Conservation (phyloP, 2,113 vertebrate genomes). For the Poicephalus gulielmi region DNA sequence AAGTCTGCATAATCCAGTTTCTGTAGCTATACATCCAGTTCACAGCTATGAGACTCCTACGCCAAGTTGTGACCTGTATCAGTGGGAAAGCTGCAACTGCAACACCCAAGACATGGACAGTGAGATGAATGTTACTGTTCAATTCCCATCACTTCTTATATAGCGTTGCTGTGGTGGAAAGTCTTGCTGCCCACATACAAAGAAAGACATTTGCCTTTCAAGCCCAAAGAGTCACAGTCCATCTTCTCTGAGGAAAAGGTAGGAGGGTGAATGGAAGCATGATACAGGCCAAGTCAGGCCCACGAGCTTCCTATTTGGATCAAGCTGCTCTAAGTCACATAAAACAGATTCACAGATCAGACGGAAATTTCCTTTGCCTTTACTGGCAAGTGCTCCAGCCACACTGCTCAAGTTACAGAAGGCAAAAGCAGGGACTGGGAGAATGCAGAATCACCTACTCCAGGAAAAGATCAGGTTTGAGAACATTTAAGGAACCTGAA, state of each 20-base stretch:
- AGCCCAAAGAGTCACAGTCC: not conserved
- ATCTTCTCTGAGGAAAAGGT: not conserved
- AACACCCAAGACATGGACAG: not conserved
- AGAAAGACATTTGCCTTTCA: not conserved
- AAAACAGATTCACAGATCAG: not conserved
- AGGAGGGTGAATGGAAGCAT: not conserved
- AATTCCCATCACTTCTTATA: not conserved
- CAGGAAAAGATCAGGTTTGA: not conserved
- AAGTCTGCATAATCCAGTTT: not conserved
- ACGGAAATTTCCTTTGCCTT: not conserved
- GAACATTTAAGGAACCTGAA: not conserved
- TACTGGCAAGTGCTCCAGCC: not conserved
- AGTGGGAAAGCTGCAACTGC: not conserved
- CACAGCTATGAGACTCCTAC: not conserved
- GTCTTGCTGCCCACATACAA: not conserved
- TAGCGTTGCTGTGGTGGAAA: not conserved
- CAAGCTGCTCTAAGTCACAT: not conserved
- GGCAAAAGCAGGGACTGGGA: not conserved
- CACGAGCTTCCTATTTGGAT: not conserved
- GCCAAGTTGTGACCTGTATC: not conserved
- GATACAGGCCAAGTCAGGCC: not conserved
- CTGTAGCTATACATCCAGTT: not conserved
- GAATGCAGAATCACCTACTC: not conserved
- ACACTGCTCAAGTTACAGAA: not conserved
- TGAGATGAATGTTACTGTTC: accelerated